Percentiles rank a stretch among this genome's conserved stretches.
phyloP scores from a whole-genome alignment of 2,888 invertebrate species.

The Ennomos fuscantarius region DNA sequence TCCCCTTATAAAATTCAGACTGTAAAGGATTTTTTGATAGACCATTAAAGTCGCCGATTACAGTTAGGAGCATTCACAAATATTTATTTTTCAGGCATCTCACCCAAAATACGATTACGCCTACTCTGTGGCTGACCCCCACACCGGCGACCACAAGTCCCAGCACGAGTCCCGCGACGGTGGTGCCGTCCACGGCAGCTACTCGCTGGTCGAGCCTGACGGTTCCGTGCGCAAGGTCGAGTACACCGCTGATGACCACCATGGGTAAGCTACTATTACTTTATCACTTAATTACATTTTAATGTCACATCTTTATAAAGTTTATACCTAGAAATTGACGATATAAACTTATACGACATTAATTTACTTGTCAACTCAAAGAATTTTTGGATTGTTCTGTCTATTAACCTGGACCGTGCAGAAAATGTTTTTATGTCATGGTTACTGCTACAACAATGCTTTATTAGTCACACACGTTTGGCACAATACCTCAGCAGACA shows the following conservation, averaged over 20 bases:
- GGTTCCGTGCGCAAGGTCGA: conserved; percentile 87
- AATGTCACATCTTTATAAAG: conserved; percentile 6
- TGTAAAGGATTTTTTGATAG: too few relatives aligned
- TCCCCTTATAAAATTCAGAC: too few relatives aligned
- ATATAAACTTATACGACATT: conserved; percentile 19
- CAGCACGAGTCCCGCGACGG: conserved; percentile 87
- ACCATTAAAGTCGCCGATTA: too few relatives aligned
- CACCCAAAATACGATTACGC: conserved; percentile 87
- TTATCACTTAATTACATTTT: conserved; percentile 5
- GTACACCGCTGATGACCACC: conserved; percentile 86
- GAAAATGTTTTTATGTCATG: conserved; percentile 22
- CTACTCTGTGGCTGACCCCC: conserved; percentile 86
- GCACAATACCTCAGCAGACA: conserved; percentile 7
- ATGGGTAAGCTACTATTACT: conserved; percentile 73
- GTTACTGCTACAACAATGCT: conserved; percentile 13
- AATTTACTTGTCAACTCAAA: conserved; percentile 6
- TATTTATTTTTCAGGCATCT: conserved; percentile 49
- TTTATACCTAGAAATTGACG: conserved; percentile 16
- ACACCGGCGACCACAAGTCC: conserved; percentile 87
- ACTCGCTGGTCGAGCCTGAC: conserved; percentile 87
- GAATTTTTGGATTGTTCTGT: conserved; percentile 3
- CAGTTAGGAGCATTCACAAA: too few relatives aligned
- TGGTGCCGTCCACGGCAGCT: conserved; percentile 87
- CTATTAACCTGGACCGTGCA: conserved; percentile 1
- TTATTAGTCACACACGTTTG: conserved; percentile 17